Evolutionary conservation across 2,888 invertebrate species (phyloP), one percentile per base, ranked within the genome.

Genomic region (Leptinotarsa rubiginosa): DNA sequence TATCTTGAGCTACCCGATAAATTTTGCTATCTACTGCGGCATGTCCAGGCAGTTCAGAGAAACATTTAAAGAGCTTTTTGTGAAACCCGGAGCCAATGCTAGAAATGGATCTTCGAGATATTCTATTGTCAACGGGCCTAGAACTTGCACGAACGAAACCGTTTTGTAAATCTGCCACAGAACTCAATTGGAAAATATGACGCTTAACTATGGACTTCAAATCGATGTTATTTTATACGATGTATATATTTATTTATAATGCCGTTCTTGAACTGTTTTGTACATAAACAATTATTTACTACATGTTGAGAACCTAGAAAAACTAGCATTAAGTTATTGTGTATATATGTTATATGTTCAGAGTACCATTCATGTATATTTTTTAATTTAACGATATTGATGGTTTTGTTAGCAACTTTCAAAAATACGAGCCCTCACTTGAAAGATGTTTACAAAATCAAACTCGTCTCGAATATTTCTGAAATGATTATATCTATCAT

Each of bases 11-110:
- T 97, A 97, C 88, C 97, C 97, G 15, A 94, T 97, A 74, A 97
- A 97, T 87, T 97, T 98, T 84, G 97, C 96, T 75, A 97, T 97
- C 79, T 98, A 98, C 85, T 97, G 97, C 86, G 97, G 97, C 25
- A 98, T 98, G 98, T 96, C 96, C 49, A 90, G 96, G 49, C 96
- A 96, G 86, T 98, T 98, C 87, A 90, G 98, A 69, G 96, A 97
- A 86, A 97, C 97, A 0, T 98, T 98, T 87, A 96, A 95, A 84
- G 94, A 94, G 83, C 86, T 93, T 10, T 97, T 97, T 85, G 91
- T 95, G 62, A 87, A 92, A 65, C 88, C 89, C 10, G 86, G 88
- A 7, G 91, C 91, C 0, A 90, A 91, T 1, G 91, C 91, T 4
- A 91, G 91, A 80, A 92, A 92, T 80, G 92, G 91, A 3, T 94